Conservation (phyloP, 2,113 vertebrate species). For the Mesoclemmys tuberculata region DNA sequence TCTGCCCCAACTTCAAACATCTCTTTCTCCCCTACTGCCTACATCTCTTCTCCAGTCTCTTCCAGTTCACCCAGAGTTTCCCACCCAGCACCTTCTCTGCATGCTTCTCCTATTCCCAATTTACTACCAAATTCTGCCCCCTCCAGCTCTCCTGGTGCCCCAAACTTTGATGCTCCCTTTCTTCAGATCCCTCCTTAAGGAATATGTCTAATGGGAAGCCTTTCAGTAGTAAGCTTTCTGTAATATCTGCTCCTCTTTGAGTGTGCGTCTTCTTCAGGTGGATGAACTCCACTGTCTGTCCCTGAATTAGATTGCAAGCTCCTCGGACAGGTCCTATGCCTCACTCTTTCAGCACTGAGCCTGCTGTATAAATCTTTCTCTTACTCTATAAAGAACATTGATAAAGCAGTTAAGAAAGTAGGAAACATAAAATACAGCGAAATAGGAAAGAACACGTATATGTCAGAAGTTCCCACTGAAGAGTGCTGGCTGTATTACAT, state of each 20-base stretch:
- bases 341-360: not conserved
- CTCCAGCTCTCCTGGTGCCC: not conserved
- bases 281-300: not conserved
- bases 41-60: not conserved
- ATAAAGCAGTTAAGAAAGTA: not conserved
- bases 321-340: not conserved
- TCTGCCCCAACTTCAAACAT: not conserved
- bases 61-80: not conserved
- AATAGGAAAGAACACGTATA: not conserved
- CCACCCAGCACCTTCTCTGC: not conserved
- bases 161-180: not conserved
- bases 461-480: not conserved
- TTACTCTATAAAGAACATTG: not conserved
- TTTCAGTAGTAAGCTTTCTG: not conserved
- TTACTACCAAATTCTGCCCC: not conserved
- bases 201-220: not conserved
- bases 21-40: not conserved
- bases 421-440: not conserved
- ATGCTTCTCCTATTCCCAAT: not conserved
- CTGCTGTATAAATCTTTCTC: not conserved
- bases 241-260: not conserved
- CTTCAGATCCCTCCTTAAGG: not conserved
- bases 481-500: not conserved
- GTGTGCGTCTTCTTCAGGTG: rapidly evolving
- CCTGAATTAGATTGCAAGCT: not conserved